Base-by-base conservation (phyloP, 37 sponge, comb jelly and placozoan species). In the Haliclona indistincta region DNA sequence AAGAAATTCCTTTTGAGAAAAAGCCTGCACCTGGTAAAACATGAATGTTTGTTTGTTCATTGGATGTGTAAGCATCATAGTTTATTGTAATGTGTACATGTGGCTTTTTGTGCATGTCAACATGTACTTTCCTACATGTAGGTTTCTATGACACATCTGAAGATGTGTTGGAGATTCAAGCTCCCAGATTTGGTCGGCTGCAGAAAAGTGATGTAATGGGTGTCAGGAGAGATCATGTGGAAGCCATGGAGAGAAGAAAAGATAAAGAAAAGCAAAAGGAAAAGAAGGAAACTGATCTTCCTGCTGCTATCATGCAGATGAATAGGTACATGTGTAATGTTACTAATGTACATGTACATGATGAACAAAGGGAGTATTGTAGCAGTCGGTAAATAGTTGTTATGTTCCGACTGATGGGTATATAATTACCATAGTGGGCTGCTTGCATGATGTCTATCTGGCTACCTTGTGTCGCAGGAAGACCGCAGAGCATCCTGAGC, bases 1-100 rank as follows among this genome's bases (percentile, higher is more conserved):
- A 71, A 19, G 97, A 97, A 79, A 91, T 97, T 60, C 98, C 98
- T 10, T 97, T 97, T 82, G 93, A 92, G 75, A 97, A 97, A 86
- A 86, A 94, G 74, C 92, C 92, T 3, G 88, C 98, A 15, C 76
- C 83, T 0, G 60, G 60, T 67, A 7, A 67, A 20, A 30, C 7
- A 20, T 61, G 8, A 32, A 32, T 61, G 20, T 61, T 26, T 61
- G 20, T 61, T 13, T 61, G 19, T 61, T 13, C 35, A 32, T 11
- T n/a, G n/a, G n/a, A n/a, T n/a, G n/a, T n/a, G n/a, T n/a, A n/a
- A n/a, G n/a, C n/a, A n/a, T n/a, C n/a, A n/a, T n/a, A n/a, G n/a
- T n/a, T 22, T 19, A 62, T 32, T 62, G 64, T 15, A 26, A 62
- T 30, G 35, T 32, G 10, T 30, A 62, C 23, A 13, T 10, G 51